These are phyloP conservation scores for Malacosoma neustria DNA, from an alignment of 2,888 invertebrate species.

Conservation along the genomic window DNA sequence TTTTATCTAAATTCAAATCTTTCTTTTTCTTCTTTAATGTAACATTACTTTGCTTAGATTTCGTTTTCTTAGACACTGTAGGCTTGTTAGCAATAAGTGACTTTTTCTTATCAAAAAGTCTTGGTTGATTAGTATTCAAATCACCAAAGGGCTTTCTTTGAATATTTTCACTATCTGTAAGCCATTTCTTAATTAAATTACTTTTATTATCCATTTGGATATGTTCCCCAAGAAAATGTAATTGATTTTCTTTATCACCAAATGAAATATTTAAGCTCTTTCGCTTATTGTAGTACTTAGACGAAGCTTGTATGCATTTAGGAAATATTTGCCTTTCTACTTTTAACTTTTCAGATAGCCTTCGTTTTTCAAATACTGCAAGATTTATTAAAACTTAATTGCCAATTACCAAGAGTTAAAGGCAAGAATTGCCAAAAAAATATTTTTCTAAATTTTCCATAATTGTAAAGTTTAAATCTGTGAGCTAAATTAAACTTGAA, in stretches of 20 bases:
- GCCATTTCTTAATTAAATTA: slow-evolving; percentile 48
- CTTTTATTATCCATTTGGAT: slow-evolving; percentile 41
- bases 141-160: slow-evolving; percentile 45
- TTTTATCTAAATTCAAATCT: slow-evolving; percentile 8
- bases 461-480: background rate
- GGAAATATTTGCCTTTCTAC: slow-evolving; percentile 58
- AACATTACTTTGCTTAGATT: slow-evolving; percentile 5
- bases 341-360: slow-evolving; percentile 46
- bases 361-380: slow-evolving; percentile 40
- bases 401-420: slow-evolving; percentile 2
- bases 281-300: slow-evolving; percentile 52
- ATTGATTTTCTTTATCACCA: slow-evolving; percentile 34
- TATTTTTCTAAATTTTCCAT: background rate
- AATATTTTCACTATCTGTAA: slow-evolving; percentile 31
- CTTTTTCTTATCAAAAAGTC: background rate
- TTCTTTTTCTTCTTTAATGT: slow-evolving; percentile 4
- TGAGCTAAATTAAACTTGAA: too few relatives aligned
- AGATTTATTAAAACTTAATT: slow-evolving; percentile 5
- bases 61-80: slow-evolving; percentile 1
- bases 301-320: slow-evolving; percentile 54
- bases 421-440: background rate
- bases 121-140: slow-evolving; percentile 36
- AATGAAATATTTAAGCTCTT: slow-evolving; percentile 26
- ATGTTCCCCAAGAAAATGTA: slow-evolving; percentile 37
- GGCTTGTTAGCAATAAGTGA: background rate